Conservation (phyloP, 1,140 invertebrate genomes). For the Homarus americanus region DNA sequence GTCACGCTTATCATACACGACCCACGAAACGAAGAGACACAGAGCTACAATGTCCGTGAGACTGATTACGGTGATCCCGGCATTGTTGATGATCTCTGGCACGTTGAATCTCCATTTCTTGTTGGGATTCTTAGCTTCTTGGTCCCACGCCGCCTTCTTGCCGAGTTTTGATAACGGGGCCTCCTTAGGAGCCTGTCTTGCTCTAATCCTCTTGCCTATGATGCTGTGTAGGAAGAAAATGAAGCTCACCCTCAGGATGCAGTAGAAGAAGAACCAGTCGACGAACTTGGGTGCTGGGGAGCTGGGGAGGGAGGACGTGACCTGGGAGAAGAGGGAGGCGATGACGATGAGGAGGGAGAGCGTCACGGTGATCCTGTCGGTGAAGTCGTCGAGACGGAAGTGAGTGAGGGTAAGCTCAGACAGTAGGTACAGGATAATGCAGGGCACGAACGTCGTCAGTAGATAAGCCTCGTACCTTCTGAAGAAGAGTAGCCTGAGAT, state of each 20-base stretch:
- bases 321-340: slow-evolving; percentile 50
- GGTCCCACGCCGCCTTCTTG: not conserved
- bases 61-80: not conserved
- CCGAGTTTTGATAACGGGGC: not conserved
- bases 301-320: slow-evolving; percentile 5
- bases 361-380: slow-evolving; percentile 35
- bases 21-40: not conserved
- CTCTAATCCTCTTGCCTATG: slow-evolving; percentile 18
- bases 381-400: slow-evolving; percentile 45
- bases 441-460: slow-evolving; percentile 36
- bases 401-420: slow-evolving; percentile 13
- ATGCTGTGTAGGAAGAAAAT: slow-evolving; percentile 46
- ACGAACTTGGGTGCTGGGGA: slow-evolving; percentile 38
- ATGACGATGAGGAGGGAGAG: slow-evolving; percentile 53
- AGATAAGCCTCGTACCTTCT: slow-evolving; percentile 19
- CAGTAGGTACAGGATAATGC: slow-evolving; percentile 30
- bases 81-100: not conserved
- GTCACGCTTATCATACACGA: not conserved
- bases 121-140: not conserved
- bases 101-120: not conserved
- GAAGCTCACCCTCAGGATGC: slow-evolving; percentile 37
- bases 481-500: slow-evolving; percentile 26
- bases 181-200: too few species aligned
- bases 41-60: not conserved
- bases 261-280: slow-evolving; percentile 49